Conservation (phyloP, 92 coral and sea anemone genomes). For the Metridium senile region DNA sequence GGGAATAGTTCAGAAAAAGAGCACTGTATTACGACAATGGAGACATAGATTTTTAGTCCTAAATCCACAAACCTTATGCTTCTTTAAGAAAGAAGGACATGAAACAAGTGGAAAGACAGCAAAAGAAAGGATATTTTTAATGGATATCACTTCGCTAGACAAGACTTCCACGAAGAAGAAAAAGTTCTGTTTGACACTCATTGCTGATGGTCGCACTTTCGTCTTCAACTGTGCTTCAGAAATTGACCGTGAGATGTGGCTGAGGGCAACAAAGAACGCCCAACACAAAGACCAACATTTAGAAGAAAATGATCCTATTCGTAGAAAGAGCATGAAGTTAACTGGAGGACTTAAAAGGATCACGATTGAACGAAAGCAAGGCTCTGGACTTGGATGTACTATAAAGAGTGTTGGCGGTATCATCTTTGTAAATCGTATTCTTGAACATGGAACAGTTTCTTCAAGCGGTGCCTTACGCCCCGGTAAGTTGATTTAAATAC, state of each 20-base stretch:
- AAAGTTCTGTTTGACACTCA: constrained; percentile 78
- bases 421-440: constrained; percentile 89
- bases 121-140: constrained; percentile 84
- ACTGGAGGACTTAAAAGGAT: constrained; percentile 86
- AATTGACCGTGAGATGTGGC: constrained; percentile 80
- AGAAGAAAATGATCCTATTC: constrained; percentile 87
- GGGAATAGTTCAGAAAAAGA: constrained; percentile 81
- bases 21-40: constrained; percentile 90
- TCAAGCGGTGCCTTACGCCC: constrained; percentile 89
- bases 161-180: constrained; percentile 84
- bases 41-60: constrained; percentile 78
- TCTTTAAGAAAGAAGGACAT: constrained; percentile 92
- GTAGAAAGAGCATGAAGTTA: constrained; percentile 83
- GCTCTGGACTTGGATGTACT: constrained; percentile 88
- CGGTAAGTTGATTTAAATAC: constrained; percentile 45
- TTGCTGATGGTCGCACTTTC: constrained; percentile 80
- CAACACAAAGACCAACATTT: constrained; percentile 71
- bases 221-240: constrained; percentile 79
- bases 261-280: constrained; percentile 67
- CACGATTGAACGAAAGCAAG: constrained; percentile 74
- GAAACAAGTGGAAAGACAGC: constrained; percentile 78
- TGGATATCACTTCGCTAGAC: constrained; percentile 80
- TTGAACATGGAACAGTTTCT: constrained; percentile 94
- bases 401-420: constrained; percentile 95
- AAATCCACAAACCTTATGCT: constrained; percentile 83